A percentile compares a stretch with the other conserved stretches of the same genome.
Conservation (phyloP, 2,797 vertebrate genomes). For the Chelidonichthys spinosus region DNA sequence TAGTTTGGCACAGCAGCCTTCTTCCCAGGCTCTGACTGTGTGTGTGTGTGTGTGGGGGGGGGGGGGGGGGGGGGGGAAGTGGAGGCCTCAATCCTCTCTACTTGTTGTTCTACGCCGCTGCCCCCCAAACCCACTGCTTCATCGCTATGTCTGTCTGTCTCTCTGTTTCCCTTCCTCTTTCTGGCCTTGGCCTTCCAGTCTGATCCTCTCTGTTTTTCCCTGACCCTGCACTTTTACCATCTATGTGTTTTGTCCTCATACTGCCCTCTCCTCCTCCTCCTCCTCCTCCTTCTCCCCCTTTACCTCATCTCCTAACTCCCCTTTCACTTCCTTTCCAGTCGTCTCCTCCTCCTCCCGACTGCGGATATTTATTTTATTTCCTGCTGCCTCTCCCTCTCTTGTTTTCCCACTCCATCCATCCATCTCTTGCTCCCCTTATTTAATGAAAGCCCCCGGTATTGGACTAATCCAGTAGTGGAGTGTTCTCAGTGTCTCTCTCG, state of each 20-base stretch:
- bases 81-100: slow-evolving; percentile 74
- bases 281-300: neutral
- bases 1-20: slow-evolving; percentile 75
- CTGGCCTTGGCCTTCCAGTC: slow-evolving; percentile 9
- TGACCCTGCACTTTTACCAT: neutral
- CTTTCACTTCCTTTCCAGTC: slow-evolving; percentile 8
- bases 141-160: slow-evolving; percentile 48
- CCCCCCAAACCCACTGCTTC: slow-evolving; percentile 25
- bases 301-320: slow-evolving; percentile 7
- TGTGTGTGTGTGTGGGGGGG: slow-evolving; percentile 46
- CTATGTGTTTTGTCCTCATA: slow-evolving; percentile 2
- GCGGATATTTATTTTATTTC: slow-evolving; percentile 41
- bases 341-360: neutral
- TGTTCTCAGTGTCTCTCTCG: slow-evolving; percentile 55
- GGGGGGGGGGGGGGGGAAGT: slow-evolving; percentile 44
- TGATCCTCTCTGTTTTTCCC: slow-evolving; percentile 13
- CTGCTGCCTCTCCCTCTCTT: slow-evolving; percentile 13
- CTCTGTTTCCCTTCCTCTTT: slow-evolving; percentile 22
- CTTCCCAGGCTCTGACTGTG: slow-evolving; percentile 67
- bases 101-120: slow-evolving; percentile 79
- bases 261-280: neutral
- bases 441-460: slow-evolving; percentile 63
- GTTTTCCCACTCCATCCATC: slow-evolving; percentile 46
- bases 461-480: slow-evolving; percentile 62
- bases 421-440: slow-evolving; percentile 34